Evolutionary conservation across 1,140 invertebrate species (phyloP).

Genomic region (Tetragnatha versicolor): DNA sequence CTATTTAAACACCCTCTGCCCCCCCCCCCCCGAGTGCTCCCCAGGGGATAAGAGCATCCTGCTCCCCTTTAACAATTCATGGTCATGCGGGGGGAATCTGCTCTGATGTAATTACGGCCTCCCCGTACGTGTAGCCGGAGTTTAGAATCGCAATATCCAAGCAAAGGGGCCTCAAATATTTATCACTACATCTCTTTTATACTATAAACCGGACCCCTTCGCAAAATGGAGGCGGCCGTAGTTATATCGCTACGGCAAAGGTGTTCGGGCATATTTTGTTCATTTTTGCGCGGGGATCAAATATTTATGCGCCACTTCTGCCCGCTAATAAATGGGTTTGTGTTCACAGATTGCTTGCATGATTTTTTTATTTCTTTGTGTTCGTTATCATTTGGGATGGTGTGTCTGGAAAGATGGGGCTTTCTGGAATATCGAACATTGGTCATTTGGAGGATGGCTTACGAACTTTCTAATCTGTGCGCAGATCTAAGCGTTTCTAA

Average conservation of each 20-base stretch:
- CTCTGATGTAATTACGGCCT: conserved; percentile 41
- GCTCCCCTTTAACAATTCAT: conserved; percentile 48
- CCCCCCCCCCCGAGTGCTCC: conserved; percentile 10
- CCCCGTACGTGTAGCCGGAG: conserved; percentile 47
- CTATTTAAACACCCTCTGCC: conserved; percentile 43
- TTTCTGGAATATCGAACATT: conserved; percentile 8
- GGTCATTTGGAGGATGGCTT: not conserved
- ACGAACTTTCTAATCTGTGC: too few species aligned
- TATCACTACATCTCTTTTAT: conserved; percentile 52
- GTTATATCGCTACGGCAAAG: conserved; percentile 40
- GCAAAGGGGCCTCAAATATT: conserved; percentile 45
- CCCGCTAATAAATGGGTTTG: conserved; percentile 51
- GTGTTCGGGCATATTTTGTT: conserved; percentile 50
- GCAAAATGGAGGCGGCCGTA: conserved; percentile 17
- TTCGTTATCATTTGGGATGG: conserved; percentile 11
- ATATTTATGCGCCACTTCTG: conserved; percentile 49
- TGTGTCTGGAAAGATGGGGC: not conserved
- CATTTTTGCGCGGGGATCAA: conserved; percentile 46
- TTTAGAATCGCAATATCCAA: conserved; percentile 51
- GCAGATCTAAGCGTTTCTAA: too few species aligned
- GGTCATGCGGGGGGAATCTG: conserved; percentile 5
- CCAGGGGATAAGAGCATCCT: conserved; percentile 3
- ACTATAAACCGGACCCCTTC: conserved; percentile 41
- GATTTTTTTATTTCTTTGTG: conserved; percentile 43
- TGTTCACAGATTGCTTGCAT: conserved; percentile 50